phyloP scores from a whole-genome alignment of 2,113 vertebrate genomes.

The Prinia subflava region DNA sequence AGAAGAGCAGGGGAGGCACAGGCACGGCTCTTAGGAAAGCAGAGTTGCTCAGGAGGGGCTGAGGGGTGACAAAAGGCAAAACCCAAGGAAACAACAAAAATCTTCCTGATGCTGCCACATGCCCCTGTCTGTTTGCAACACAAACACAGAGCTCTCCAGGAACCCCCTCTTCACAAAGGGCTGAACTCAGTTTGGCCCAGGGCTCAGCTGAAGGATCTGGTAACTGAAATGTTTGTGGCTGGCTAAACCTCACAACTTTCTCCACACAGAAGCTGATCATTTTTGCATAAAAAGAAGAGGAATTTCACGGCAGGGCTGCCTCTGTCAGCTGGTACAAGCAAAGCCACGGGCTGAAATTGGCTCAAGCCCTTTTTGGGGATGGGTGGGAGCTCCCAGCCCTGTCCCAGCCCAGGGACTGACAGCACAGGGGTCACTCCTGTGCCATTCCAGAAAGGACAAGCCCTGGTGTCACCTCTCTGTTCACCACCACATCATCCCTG shows the following conservation, averaged over 20 bases:
- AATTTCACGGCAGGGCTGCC: background rate
- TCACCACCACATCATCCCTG: background rate
- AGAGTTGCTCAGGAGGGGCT: background rate
- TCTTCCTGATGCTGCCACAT: background rate
- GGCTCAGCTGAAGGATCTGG: background rate
- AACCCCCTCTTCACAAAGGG: background rate
- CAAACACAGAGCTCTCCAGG: background rate
- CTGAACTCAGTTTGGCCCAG: background rate
- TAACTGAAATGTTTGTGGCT: background rate
- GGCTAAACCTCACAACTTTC: background rate
- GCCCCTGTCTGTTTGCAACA: background rate
- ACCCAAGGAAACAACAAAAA: background rate
- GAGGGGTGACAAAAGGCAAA: background rate
- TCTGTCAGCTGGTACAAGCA: background rate
- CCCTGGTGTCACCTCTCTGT: background rate
- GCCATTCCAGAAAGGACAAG: background rate
- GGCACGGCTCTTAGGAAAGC: background rate
- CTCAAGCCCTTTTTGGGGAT: background rate
- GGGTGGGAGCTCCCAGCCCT: background rate
- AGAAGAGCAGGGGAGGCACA: background rate
- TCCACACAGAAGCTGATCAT: background rate
- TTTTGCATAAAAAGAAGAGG: background rate
- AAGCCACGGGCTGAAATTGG: background rate
- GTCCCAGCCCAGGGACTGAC: fast-evolving
- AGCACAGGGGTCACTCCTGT: background rate